Evolutionary conservation across 1,140 invertebrate species (phyloP).

Genomic region (Stenopsyche tienmushanensis): DNA sequence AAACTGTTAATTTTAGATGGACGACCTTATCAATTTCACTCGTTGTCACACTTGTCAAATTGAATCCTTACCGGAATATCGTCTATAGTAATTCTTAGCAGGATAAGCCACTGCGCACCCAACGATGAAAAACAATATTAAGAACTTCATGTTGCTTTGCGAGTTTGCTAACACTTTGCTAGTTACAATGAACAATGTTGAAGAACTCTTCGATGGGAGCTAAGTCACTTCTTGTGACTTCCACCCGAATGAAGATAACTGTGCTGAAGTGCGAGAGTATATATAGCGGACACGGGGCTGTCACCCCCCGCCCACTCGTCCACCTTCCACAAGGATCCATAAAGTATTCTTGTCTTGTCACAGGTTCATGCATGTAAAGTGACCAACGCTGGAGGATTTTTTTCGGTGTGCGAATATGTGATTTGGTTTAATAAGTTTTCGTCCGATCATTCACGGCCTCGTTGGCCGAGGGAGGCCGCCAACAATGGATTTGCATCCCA

Average conservation of each 20-base stretch:
- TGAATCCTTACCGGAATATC: slow-evolving; percentile 31
- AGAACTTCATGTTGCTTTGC: slow-evolving; percentile 30
- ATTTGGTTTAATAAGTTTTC: slow-evolving; percentile 42
- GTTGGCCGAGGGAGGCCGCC: slow-evolving; percentile 25
- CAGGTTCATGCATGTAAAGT: slow-evolving; percentile 39
- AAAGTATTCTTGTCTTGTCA: slow-evolving; percentile 37
- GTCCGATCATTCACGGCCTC: slow-evolving; percentile 33
- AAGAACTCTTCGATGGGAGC: slow-evolving; percentile 35
- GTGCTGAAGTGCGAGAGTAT: slow-evolving; percentile 10
- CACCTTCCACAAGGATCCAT: slow-evolving; percentile 30
- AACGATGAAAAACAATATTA: slow-evolving; percentile 32
- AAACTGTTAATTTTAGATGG: neutral
- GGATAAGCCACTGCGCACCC: slow-evolving; percentile 36
- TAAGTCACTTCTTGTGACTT: slow-evolving; percentile 39
- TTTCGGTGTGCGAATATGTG: slow-evolving; percentile 41
- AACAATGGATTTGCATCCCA: slow-evolving; percentile 20
- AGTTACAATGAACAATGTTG: slow-evolving; percentile 15
- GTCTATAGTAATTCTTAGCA: slow-evolving; percentile 22
- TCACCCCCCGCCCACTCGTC: slow-evolving; percentile 2
- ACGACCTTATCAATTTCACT: too few species aligned
- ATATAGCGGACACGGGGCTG: slow-evolving; percentile 34
- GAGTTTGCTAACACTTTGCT: slow-evolving; percentile 3
- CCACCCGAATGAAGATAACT: slow-evolving; percentile 40
- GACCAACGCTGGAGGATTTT: slow-evolving; percentile 37
- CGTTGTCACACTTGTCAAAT: too few species aligned